Base-by-base conservation (phyloP, 2,888 invertebrate species). In the Polia nebulosa region DNA sequence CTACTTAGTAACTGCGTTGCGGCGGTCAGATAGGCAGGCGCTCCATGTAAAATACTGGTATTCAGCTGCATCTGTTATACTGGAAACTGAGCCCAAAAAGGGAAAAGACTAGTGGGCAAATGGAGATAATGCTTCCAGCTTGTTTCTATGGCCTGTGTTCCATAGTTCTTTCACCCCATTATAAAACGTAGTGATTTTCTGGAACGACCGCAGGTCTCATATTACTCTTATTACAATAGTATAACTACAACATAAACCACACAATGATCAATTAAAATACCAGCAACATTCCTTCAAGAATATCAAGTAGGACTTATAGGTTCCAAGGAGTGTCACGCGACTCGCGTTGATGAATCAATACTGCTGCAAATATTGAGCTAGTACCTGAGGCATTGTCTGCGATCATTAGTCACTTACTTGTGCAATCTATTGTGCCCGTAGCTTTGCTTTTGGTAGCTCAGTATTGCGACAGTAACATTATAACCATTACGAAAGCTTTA, bases 321-420 rank as follows among this genome's bases (percentile, higher is more conserved):
- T 59, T 49, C 11, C 36, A 60, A 68, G 74, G 74, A 56, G 64
- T 72, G 79, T 68, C 71, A 65, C 60, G 61, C 63, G 53, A 59
- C 63, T 63, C 52, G 64, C 65, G 59, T 29, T 72, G 82, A 74
- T 76, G 85, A 85, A 80, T 80, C 83, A 76, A 85, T 83, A 81
- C 76, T 65, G 67, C 45, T 39, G 68, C 76, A 32, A 68, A 66
- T 70, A 66, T 68, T 72, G 60, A 45, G 56, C 69, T 51, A 66
- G 76, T 45, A 72, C n/a, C 55, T 25, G 77, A 72, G 41, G 78
- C 75, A 81, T 83, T 83, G 83, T 83, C 69, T 82, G 61, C 41
- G 22, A 65, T 77, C 74, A 67, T 84, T 84, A 84, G 76, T 85
- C 85, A 85, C 72, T 77, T 63, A 55, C 68, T 81, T 80, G 69